phyloP scores from a whole-genome alignment of 2,113 vertebrate species.

The Myocastor coypus region DNA sequence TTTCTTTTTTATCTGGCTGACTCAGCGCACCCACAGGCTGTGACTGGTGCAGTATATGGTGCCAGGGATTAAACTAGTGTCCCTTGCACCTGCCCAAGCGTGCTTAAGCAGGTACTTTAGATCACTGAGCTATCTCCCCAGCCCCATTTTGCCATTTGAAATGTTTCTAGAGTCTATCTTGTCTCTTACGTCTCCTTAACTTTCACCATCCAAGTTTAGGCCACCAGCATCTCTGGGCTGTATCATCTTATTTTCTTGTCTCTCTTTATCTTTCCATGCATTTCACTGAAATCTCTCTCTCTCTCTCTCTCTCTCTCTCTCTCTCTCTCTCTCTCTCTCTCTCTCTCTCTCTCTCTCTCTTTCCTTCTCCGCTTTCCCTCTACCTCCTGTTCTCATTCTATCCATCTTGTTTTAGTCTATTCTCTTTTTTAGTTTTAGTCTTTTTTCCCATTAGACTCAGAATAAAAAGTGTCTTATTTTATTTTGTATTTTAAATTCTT shows the following conservation, averaged over 20 bases:
- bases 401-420: not conserved
- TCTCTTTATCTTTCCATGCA: not conserved
- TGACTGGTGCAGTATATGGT: too few relatives aligned
- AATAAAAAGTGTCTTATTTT: not conserved
- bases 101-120: not conserved
- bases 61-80: too few relatives aligned
- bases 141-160: not conserved
- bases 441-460: constrained; percentile 14
- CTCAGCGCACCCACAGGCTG: too few relatives aligned
- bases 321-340: not conserved
- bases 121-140: too few relatives aligned
- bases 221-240: not conserved
- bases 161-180: constrained; percentile 39
- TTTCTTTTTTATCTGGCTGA: too few relatives aligned
- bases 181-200: not conserved
- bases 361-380: too few relatives aligned
- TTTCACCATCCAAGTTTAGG: not conserved
- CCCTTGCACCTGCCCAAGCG: too few relatives aligned
- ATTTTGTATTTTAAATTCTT: constrained; percentile 12
- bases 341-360: not conserved
- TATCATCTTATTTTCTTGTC: constrained; percentile 28
- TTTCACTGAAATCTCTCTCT: not conserved
- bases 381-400: not conserved
- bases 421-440: not conserved
- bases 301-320: not conserved